A percentile compares a stretch with the other conserved stretches of the same genome.
Evolutionary conservation across 2,113 vertebrate species (phyloP).

Genomic region (Nettapus auritus): DNA sequence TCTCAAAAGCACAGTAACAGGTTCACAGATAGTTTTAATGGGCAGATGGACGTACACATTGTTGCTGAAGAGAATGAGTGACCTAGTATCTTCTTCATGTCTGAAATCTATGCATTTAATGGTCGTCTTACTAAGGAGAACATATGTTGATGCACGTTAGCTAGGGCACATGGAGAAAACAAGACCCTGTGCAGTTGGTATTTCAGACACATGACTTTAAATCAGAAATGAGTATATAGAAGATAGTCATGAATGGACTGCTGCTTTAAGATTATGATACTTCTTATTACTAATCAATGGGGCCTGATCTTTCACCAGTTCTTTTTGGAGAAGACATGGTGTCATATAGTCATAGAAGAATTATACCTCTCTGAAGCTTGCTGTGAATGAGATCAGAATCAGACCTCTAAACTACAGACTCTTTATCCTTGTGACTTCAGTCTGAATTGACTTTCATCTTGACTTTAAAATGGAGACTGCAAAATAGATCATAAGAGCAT

Average conservation of each 20-base stretch:
- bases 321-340: neutral
- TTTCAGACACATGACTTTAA: neutral
- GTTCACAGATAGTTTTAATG: neutral
- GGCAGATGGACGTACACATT: neutral
- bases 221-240: neutral
- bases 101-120: neutral
- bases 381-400: neutral
- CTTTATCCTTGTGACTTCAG: neutral
- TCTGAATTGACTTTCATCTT: conserved; percentile 27
- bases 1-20: neutral
- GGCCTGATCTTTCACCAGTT: neutral
- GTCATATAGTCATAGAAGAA: neutral
- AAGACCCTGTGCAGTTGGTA: neutral
- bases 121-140: neutral
- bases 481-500: neutral
- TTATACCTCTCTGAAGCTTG: neutral
- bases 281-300: neutral
- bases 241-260: neutral
- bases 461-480: conserved; percentile 19
- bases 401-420: neutral
- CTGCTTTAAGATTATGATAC: neutral
- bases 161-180: neutral
- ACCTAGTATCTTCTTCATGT: neutral
- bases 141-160: neutral
- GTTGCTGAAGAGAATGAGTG: neutral